Evolutionary conservation across 2,113 vertebrate genomes (phyloP).

Genomic region (Bufo bufo): DNA sequence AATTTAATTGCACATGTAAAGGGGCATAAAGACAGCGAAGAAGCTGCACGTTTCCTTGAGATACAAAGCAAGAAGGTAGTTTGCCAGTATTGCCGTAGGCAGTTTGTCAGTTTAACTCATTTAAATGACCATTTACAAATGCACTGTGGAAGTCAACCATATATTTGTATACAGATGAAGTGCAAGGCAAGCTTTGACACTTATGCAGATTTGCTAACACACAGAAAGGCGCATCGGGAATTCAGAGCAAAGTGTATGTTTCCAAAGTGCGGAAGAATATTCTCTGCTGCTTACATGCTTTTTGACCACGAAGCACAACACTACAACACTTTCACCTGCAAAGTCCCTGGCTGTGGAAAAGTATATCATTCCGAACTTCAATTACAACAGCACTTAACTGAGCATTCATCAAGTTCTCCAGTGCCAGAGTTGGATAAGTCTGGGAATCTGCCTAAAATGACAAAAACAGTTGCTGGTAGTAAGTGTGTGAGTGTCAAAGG

Average conservation of each 20-base stretch:
- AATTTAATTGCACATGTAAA: conserved; percentile 92
- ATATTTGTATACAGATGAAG: conserved; percentile 95
- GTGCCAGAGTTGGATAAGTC: conserved; percentile 62
- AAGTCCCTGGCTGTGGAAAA: conserved; percentile 82
- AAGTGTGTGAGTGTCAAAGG: conserved; percentile 65
- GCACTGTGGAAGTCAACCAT: conserved; percentile 93
- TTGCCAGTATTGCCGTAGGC: conserved; percentile 95
- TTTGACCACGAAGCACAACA: conserved; percentile 97
- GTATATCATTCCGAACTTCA: conserved; percentile 88
- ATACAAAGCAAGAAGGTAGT: conserved; percentile 96
- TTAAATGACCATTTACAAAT: conserved; percentile 96
- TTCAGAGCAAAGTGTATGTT: conserved; percentile 97
- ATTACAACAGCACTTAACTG: conserved; percentile 83
- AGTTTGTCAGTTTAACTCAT: conserved; percentile 92
- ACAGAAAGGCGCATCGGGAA: conserved; percentile 84
- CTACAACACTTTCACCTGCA: conserved; percentile 96
- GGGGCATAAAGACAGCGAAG: conserved; percentile 88
- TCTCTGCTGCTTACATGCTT: conserved; percentile 89
- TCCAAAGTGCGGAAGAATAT: conserved; percentile 91
- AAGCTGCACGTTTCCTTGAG: conserved; percentile 92
- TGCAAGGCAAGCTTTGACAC: conserved; percentile 95
- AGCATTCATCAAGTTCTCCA: conserved; percentile 71
- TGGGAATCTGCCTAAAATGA: conserved; percentile 61
- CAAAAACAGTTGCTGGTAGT: conserved; percentile 59
- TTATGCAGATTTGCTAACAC: conserved; percentile 86